These are phyloP conservation scores for Ostrea edulis DNA, from an alignment of 1,140 invertebrate genomes.

Conservation along the genomic window DNA sequence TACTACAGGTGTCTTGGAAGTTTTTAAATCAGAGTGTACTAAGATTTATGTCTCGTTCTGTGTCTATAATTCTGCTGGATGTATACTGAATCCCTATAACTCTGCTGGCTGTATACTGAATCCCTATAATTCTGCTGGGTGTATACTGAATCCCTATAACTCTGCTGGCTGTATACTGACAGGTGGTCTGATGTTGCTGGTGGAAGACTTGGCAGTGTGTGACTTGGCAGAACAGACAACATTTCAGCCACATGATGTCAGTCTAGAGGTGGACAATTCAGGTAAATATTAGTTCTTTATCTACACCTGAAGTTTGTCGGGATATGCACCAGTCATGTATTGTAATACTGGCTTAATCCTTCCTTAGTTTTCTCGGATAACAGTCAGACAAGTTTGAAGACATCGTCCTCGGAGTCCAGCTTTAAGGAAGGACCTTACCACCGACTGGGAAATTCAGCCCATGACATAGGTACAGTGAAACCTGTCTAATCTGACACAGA, in stretches of 20 bases:
- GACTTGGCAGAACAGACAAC: constrained; percentile 85
- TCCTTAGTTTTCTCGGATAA: constrained; percentile 54
- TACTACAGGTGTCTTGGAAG: too few species aligned
- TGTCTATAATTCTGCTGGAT: too few species aligned
- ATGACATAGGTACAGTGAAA: constrained; percentile 45
- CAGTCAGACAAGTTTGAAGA: constrained; percentile 59
- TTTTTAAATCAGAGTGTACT: too few species aligned
- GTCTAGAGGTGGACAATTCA: constrained; percentile 59
- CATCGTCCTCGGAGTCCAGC: constrained; percentile 64
- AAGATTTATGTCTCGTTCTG: too few species aligned
- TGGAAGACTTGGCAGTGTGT: constrained; percentile 89
- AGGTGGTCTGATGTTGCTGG: constrained; percentile 87
- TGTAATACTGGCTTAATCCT: neutral
- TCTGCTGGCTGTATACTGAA: too few species aligned
- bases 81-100: too few species aligned
- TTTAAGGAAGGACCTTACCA: constrained; percentile 66
- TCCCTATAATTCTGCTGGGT: too few species aligned
- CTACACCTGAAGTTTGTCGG: neutral
- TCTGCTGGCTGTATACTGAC: constrained; percentile 36
- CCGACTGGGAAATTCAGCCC: constrained; percentile 55
- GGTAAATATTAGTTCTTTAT: neutral
- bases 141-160: too few species aligned
- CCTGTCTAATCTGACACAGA: neutral
- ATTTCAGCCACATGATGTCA: constrained; percentile 63
- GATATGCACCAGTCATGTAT: neutral